phyloP scores from a whole-genome alignment of 2,797 vertebrate genomes.

The Anguilla anguilla region DNA sequence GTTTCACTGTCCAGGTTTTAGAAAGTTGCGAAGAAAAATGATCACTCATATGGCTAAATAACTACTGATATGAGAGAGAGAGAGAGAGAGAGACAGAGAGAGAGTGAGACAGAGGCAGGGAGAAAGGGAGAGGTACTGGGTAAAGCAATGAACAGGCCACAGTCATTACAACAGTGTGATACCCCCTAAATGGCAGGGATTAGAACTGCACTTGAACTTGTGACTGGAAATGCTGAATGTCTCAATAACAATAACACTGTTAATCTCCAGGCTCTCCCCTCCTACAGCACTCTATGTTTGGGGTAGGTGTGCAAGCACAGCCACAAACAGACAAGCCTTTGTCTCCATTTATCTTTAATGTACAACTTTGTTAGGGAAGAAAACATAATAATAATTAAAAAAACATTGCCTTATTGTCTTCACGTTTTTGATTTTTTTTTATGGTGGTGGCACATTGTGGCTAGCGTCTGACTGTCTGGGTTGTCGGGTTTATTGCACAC shows the following conservation, averaged over 20 bases:
- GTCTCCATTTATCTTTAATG: constrained; percentile 79
- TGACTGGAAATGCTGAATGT: neutral
- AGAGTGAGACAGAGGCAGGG: neutral
- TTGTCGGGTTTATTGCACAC: constrained; percentile 69
- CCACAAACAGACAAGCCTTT: constrained; percentile 83
- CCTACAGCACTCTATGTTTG: constrained; percentile 76
- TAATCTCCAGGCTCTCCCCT: constrained; percentile 71
- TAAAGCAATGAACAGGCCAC: neutral
- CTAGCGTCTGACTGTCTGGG: constrained; percentile 75
- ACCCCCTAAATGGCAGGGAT: neutral
- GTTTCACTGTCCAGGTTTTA: neutral
- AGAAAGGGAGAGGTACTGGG: neutral
- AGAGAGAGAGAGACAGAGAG: neutral
- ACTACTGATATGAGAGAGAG: neutral
- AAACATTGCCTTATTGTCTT: constrained; percentile 33
- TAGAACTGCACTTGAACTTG: neutral
- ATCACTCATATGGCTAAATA: neutral
- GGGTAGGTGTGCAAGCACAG: constrained; percentile 71
- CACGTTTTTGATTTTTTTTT: neutral
- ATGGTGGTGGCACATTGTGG: constrained; percentile 57
- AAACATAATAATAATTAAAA: constrained; percentile 79
- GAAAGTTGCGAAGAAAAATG: neutral
- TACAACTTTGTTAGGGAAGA: constrained; percentile 85
- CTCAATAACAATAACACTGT: constrained; percentile 21
- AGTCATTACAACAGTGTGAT: neutral